Evolutionary conservation across 2,113 vertebrate species (phyloP).

Genomic region (Proterorhinus semilunaris): DNA sequence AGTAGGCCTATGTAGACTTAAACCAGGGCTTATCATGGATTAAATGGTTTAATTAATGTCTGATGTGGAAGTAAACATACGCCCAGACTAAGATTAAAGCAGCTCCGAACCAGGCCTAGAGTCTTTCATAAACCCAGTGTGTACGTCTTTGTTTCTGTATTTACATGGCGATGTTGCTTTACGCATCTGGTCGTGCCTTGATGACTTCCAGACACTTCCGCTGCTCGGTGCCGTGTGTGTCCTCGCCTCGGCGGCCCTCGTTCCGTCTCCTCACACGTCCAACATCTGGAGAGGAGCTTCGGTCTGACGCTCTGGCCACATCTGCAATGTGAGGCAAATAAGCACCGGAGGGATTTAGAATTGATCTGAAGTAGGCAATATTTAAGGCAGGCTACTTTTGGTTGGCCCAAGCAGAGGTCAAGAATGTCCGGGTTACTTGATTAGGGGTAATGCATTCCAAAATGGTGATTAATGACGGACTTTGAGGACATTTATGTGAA

Average conservation of each 20-base stretch:
- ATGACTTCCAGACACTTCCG: slow-evolving; percentile 68
- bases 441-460: no score
- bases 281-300: slow-evolving; percentile 17
- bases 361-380: no score
- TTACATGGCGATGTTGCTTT: slow-evolving; percentile 20
- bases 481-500: neutral
- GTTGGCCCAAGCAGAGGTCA: no score
- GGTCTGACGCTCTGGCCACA: neutral
- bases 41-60: neutral
- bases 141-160: slow-evolving; percentile 1
- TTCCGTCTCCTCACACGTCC: slow-evolving; percentile 2
- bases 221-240: slow-evolving; percentile 48
- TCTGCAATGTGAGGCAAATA: neutral
- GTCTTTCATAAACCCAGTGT: neutral
- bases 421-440: no score
- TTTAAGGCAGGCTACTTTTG: no score
- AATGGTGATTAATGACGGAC: no score
- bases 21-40: neutral
- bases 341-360: no score
- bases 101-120: neutral
- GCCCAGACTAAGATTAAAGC: no score
- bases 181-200: slow-evolving; percentile 28
- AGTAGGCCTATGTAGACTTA: neutral
- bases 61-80: no score
- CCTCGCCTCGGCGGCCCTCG: slow-evolving; percentile 19